These are phyloP conservation scores for Rhinatrema bivittatum DNA, from an alignment of 2,797 vertebrate genomes.

Conservation along the genomic window DNA sequence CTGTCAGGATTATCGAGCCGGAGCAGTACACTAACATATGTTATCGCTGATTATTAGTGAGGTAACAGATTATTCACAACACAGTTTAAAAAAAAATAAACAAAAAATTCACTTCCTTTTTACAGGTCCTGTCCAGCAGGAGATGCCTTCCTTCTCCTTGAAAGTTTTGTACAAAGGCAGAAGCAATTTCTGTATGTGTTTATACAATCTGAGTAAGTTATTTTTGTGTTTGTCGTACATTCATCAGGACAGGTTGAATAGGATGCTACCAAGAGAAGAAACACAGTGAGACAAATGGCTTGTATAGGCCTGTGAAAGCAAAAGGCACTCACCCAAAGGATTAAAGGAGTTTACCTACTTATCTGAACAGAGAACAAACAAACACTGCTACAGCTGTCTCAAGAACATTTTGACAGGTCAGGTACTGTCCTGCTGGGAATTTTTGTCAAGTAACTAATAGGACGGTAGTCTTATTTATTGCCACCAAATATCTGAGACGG, in stretches of 20 bases:
- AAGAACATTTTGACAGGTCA: too few relatives aligned
- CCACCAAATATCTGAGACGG: too few relatives aligned
- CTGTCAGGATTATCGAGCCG: constrained; percentile 32
- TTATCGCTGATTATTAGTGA: constrained; percentile 41
- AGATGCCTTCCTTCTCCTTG: constrained; percentile 40
- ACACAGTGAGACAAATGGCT: constrained; percentile 19
- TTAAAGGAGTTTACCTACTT: constrained; percentile 16
- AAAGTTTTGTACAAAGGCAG: constrained; percentile 45
- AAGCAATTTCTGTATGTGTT: constrained; percentile 36
- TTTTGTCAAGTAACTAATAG: constrained; percentile 11
- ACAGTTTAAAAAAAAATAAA: too few relatives aligned
- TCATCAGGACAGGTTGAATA: constrained; percentile 39
- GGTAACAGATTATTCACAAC: constrained; percentile 47
- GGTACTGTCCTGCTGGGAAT: background rate
- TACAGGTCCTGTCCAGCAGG: constrained; percentile 55
- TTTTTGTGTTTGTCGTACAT: constrained; percentile 42
- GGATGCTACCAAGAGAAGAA: constrained; percentile 26
- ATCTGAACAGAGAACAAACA: constrained; percentile 26
- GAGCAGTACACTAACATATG: constrained; percentile 25
- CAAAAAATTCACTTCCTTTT: constrained; percentile 41
- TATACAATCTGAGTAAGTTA: constrained; percentile 31
- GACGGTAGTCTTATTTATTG: too few relatives aligned
- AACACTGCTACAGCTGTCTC: too few relatives aligned
- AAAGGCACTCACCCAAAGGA: constrained; percentile 41
- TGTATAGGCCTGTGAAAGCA: constrained; percentile 35